These are phyloP conservation scores for Saccostrea glomerata DNA, from an alignment of 1,140 invertebrate species.

Conservation along the genomic window DNA sequence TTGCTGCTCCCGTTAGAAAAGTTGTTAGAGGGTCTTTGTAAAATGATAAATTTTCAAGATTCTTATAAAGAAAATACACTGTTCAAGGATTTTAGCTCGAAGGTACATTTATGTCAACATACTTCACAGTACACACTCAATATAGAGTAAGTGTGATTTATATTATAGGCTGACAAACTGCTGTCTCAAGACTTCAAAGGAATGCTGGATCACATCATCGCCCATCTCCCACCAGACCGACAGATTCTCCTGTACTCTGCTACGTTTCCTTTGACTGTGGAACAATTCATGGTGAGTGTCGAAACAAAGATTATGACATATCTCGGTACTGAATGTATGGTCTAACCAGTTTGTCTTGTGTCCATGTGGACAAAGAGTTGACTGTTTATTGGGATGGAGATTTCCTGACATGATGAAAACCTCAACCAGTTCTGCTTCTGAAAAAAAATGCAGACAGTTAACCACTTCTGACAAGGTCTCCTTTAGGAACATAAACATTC, in stretches of 20 bases:
- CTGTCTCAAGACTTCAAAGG: conserved; percentile 99
- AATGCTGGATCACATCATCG: conserved; percentile 98
- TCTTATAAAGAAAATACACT: too few relatives aligned
- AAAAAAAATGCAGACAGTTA: neutral
- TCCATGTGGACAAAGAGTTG: too few relatives aligned
- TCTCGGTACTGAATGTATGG: too few relatives aligned
- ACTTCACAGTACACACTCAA: too few relatives aligned
- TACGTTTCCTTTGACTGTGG: conserved; percentile 99
- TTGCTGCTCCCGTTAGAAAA: too few relatives aligned
- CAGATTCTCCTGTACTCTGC: conserved; percentile 99
- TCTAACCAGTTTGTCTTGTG: too few relatives aligned
- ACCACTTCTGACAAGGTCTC: neutral
- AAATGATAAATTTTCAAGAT: too few relatives aligned
- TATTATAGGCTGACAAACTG: conserved; percentile 93
- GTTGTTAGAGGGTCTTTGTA: too few relatives aligned
- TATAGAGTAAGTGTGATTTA: neutral
- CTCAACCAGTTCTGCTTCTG: neutral
- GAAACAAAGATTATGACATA: too few relatives aligned
- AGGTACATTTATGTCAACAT: too few relatives aligned
- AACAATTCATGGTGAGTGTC: conserved; percentile 93
- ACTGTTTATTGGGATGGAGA: neutral
- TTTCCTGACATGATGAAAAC: neutral
- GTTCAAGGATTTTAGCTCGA: too few relatives aligned
- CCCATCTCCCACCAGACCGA: conserved; percentile 94
- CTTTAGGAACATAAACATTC: too few relatives aligned